These are phyloP conservation scores for Recurvirostra avosetta DNA, from an alignment of 2,113 vertebrate genomes.

Conservation along the genomic window DNA sequence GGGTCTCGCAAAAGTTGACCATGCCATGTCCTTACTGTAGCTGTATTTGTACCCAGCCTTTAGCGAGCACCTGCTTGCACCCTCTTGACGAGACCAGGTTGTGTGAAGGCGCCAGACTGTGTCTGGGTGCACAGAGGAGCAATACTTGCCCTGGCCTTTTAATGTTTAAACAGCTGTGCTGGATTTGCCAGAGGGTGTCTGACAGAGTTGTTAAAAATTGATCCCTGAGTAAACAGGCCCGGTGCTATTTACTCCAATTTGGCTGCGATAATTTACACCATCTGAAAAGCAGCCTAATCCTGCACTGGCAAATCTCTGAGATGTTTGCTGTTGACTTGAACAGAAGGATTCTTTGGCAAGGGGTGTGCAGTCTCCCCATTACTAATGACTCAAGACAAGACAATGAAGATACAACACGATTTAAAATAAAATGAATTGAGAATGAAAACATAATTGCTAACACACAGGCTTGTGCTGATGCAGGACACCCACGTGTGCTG, in stretches of 20 bases:
- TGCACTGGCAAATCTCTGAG: neutral
- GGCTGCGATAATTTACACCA: slow-evolving; percentile 13
- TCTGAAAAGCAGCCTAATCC: neutral
- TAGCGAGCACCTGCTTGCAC: neutral
- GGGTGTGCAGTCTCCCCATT: neutral
- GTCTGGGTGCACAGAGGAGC: neutral
- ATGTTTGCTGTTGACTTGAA: neutral
- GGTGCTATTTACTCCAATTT: neutral
- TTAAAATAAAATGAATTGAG: neutral
- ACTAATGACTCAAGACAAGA: neutral
- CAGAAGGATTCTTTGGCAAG: neutral
- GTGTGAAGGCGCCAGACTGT: neutral
- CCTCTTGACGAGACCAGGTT: neutral
- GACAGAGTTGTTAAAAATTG: neutral
- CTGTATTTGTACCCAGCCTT: neutral
- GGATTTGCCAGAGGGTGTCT: neutral
- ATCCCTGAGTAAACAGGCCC: neutral
- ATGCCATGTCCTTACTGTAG: neutral
- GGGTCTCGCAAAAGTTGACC: neutral
- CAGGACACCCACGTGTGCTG: neutral
- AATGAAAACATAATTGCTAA: neutral
- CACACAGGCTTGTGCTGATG: neutral
- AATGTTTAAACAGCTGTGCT: slow-evolving; percentile 24
- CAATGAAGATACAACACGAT: neutral
- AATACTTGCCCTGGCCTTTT: neutral